phyloP scores from a whole-genome alignment of 2,797 vertebrate species.

The Enteromius anoplus region DNA sequence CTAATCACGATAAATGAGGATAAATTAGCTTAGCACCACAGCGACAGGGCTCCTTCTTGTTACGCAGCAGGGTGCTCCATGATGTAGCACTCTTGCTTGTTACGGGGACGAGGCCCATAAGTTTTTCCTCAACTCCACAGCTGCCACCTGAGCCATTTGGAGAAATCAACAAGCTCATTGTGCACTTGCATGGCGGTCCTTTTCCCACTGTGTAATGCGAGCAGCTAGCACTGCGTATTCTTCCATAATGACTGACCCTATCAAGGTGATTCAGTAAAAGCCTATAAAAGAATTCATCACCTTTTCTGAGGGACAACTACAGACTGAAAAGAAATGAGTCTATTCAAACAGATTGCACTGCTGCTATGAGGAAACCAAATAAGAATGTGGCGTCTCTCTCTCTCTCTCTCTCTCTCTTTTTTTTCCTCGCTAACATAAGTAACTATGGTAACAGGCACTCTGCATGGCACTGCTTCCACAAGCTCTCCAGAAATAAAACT shows the following conservation, averaged over 20 bases:
- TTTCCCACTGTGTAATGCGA: slow-evolving; percentile 22
- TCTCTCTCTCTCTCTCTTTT: slow-evolving; percentile 50
- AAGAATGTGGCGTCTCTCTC: slow-evolving; percentile 75
- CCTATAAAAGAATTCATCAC: slow-evolving; percentile 60
- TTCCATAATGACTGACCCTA: slow-evolving; percentile 46
- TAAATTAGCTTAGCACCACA: slow-evolving; percentile 11
- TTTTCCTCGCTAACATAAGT: slow-evolving; percentile 81
- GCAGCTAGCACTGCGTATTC: slow-evolving; percentile 30
- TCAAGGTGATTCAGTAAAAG: slow-evolving; percentile 63
- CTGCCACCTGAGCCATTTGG: slow-evolving; percentile 8
- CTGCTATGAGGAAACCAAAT: slow-evolving; percentile 81
- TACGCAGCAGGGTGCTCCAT: slow-evolving; percentile 9
- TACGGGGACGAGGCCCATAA: slow-evolving; percentile 11
- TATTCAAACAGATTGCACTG: slow-evolving; percentile 75
- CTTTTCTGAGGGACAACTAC: slow-evolving; percentile 63
- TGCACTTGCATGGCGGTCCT: slow-evolving; percentile 18
- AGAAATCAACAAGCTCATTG: slow-evolving; percentile 16
- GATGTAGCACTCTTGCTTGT: not conserved
- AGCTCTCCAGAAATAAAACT: slow-evolving; percentile 87
- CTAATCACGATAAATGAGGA: slow-evolving; percentile 66
- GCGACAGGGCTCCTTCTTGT: not conserved
- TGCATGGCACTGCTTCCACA: slow-evolving; percentile 82
- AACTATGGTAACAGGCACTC: slow-evolving; percentile 87
- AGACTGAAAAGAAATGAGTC: slow-evolving; percentile 66
- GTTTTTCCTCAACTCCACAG: slow-evolving; percentile 26